Evolutionary conservation across 2,797 vertebrate genomes (phyloP), one percentile per base, ranked within the genome.

Genomic region (Tolypeutes matacus): DNA sequence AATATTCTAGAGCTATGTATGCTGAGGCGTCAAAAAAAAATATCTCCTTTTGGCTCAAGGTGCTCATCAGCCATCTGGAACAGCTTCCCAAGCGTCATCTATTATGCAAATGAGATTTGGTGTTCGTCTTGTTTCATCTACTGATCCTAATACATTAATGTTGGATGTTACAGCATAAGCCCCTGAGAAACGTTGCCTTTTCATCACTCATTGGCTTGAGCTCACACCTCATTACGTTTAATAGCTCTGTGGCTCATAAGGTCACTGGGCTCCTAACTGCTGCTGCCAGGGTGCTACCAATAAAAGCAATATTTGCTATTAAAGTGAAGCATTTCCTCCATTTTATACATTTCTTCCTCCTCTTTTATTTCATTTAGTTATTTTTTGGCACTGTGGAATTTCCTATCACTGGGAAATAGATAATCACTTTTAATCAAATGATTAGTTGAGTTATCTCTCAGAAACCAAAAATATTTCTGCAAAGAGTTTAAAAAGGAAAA

Each of bases 81-180:
- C 94, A 95, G 65, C 86, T 96, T 97, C 86, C 60, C 36, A 25
- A 92, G 70, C 89, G 95, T 98, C 98, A 98, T 97, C 95, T 95
- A 96, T 98, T 98, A 98, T 98, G 97, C 96, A 98, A 98, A 98
- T 98, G 96, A 98, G 97, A 95, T 92, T 83, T 94, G 93, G 75
- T 92, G 95, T 96, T 97, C 4, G 0, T 98, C 97, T 97, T 97
- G 96, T 98, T 97, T 98, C 97, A 98, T 97, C 97, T 98, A 89
- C 96, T 97, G 97, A 96, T 98, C 91, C 92, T 95, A 97, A 98
- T 97, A 96, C 89, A 97, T 97, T 97, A 98, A 98, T 89, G 72
- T 86, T 94, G 83, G 49, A 95, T 96, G 92, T 96, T 98, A 94
- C 96, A 98, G 93, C 76, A 27, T 81, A 20, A 98, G 90, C 75